A percentile compares a stretch with the other conserved stretches of the same genome.
These are phyloP conservation scores for Acanthoscelides obtectus DNA, from an alignment of 2,888 invertebrate species.

Conservation along the genomic window DNA sequence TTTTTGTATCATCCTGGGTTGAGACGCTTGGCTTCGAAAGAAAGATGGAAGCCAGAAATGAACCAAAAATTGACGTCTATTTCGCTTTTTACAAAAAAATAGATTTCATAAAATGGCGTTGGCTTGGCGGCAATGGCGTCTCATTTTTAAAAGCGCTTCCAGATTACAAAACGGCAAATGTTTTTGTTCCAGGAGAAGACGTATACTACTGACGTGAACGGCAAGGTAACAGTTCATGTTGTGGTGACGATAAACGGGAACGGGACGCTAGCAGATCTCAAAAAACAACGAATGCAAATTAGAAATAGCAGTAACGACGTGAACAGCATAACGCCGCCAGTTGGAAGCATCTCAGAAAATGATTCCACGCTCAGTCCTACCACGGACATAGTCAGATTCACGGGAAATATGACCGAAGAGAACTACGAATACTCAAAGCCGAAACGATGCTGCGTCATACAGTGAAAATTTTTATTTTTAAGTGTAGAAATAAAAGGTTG, in stretches of 20 bases:
- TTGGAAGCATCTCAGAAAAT: conserved; percentile 48
- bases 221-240: conserved; percentile 59
- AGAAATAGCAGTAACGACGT: conserved; percentile 59
- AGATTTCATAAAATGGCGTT: no score
- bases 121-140: no score
- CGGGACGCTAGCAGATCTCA: conserved; percentile 84
- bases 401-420: conserved; percentile 69
- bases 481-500: no score
- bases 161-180: no score
- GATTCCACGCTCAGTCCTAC: conserved; percentile 49
- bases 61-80: no score
- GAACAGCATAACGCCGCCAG: conserved; percentile 38
- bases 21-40: no score
- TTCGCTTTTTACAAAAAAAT: no score
- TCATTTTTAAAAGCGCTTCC: no score
- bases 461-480: no score
- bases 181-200: conserved; percentile 41
- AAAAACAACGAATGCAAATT: conserved; percentile 85
- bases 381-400: conserved; percentile 56
- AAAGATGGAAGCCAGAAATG: no score
- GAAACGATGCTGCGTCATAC: conserved; percentile 69
- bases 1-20: no score
- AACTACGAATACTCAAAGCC: conserved; percentile 69
- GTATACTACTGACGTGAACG: conserved; percentile 73
- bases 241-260: conserved; percentile 74